Conservation (phyloP, 2,113 vertebrate species). For the Muntiacus muntjak region DNA sequence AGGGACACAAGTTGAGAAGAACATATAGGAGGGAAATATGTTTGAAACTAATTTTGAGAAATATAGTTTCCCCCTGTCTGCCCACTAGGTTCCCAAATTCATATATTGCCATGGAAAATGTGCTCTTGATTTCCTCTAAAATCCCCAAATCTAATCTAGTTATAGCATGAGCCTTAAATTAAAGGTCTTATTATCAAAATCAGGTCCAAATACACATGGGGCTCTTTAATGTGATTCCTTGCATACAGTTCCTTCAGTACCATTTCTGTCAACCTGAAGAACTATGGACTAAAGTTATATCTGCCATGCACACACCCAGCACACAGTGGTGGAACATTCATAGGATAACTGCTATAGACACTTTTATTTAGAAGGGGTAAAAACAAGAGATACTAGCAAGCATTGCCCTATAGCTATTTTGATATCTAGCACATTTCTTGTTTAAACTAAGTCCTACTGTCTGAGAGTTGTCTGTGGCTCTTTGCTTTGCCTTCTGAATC, state of each 20-base stretch:
- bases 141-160: background rate
- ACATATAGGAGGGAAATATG: background rate
- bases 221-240: background rate
- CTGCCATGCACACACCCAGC: background rate
- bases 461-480: background rate
- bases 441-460: background rate
- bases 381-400: background rate
- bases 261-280: background rate
- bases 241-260: background rate
- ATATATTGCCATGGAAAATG: background rate
- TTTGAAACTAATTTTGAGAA: background rate
- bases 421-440: background rate
- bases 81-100: background rate
- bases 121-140: background rate
- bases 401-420: background rate
- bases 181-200: slow-evolving; percentile 7
- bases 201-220: background rate
- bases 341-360: background rate
- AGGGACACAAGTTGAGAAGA: background rate
- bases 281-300: background rate
- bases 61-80: background rate
- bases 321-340: background rate
- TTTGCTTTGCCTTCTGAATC: background rate
- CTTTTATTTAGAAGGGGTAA: background rate
- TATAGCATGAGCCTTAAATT: background rate